Evolutionary conservation across 2,113 vertebrate genomes (phyloP).

Genomic region (Daphoenositta chrysoptera): DNA sequence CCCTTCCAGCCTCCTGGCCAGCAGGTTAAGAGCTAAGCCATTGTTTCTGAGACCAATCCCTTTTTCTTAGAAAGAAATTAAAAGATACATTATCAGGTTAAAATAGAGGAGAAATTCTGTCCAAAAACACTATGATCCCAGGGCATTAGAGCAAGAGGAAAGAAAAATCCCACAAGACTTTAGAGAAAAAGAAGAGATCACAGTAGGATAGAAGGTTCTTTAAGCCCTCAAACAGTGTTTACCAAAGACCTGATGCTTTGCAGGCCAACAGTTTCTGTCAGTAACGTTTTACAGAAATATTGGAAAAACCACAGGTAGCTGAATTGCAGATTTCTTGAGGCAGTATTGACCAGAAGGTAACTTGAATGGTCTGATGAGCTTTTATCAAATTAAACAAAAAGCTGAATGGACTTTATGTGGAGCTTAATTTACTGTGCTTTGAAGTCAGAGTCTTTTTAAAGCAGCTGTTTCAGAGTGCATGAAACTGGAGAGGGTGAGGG

Average conservation of each 20-base stretch:
- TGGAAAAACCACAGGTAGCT: conserved; percentile 52
- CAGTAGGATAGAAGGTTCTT: neutral
- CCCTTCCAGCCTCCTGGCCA: neutral
- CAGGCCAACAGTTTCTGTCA: neutral
- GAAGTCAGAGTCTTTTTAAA: conserved; percentile 34
- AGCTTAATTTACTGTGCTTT: conserved; percentile 57
- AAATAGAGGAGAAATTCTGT: neutral
- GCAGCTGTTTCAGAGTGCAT: neutral
- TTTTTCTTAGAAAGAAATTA: neutral
- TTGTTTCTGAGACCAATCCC: neutral
- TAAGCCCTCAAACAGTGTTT: neutral
- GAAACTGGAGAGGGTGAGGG: neutral
- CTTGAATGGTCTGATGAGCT: conserved; percentile 54
- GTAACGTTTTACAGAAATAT: conserved; percentile 10
- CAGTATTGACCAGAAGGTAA: conserved; percentile 56
- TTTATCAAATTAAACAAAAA: conserved; percentile 66
- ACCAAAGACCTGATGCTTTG: neutral
- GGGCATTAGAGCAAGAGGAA: neutral
- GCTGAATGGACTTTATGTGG: conserved; percentile 47
- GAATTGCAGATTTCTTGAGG: conserved; percentile 52
- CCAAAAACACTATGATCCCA: neutral
- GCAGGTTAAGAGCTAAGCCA: neutral
- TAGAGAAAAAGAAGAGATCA: neutral
- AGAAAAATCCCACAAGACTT: neutral
- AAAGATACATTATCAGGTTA: neutral